Percentiles rank a stretch among this genome's conserved stretches.
These are phyloP conservation scores for Myrmecobius fasciatus DNA, from an alignment of 2,113 vertebrate species.

Conservation along the genomic window DNA sequence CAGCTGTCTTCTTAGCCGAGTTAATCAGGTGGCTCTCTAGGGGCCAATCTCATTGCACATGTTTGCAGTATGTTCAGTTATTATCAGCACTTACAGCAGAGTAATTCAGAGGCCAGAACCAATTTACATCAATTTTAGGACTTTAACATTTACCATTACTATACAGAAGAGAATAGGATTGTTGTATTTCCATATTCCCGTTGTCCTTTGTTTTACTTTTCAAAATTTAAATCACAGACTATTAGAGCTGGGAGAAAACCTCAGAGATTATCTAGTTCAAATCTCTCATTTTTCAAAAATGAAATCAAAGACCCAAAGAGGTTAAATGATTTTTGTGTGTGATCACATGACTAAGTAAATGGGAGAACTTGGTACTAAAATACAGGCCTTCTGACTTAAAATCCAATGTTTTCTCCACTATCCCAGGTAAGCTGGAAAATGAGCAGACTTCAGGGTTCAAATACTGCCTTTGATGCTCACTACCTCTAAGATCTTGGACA, in stretches of 20 bases:
- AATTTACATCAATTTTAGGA: slow-evolving; percentile 72
- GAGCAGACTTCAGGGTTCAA: not conserved
- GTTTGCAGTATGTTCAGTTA: slow-evolving; percentile 72
- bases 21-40: slow-evolving; percentile 59
- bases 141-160: slow-evolving; percentile 72
- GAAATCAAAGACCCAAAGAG: not conserved
- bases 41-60: slow-evolving; percentile 47
- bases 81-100: slow-evolving; percentile 72
- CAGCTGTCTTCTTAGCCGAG: slow-evolving; percentile 65
- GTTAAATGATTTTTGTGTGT: not conserved
- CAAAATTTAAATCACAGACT: not conserved
- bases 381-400: not conserved
- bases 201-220: slow-evolving; percentile 35
- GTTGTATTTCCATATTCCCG: slow-evolving; percentile 39
- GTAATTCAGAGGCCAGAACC: slow-evolving; percentile 72
- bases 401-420: not conserved
- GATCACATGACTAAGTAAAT: not conserved
- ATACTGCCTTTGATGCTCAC: not conserved
- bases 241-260: not conserved
- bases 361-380: not conserved
- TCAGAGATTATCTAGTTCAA: not conserved
- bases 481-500: not conserved
- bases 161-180: slow-evolving; percentile 59
- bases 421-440: not conserved
- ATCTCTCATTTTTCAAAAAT: not conserved